These are phyloP conservation scores for Triops longicaudatus DNA, from an alignment of 1,140 invertebrate species.

Conservation along the genomic window DNA sequence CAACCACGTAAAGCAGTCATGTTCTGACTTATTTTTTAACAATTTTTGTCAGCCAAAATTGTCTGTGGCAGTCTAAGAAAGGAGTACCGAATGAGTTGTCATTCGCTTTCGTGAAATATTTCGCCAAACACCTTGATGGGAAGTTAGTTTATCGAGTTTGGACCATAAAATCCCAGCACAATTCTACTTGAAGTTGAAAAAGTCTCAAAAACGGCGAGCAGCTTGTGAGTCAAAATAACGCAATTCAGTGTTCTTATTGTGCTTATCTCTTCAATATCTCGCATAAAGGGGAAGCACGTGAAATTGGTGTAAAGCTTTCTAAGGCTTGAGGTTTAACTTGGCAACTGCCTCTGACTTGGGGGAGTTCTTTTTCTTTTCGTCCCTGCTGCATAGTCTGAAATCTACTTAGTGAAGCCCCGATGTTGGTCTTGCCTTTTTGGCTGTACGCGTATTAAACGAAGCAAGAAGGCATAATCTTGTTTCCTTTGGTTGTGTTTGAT, in stretches of 20 bases:
- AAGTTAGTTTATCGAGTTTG: too few relatives aligned
- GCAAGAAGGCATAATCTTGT: slow-evolving; percentile 1
- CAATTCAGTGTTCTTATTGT: not conserved
- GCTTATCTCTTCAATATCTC: not conserved
- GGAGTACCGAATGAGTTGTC: too few relatives aligned
- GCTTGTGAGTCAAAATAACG: not conserved
- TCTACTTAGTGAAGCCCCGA: slow-evolving; percentile 7
- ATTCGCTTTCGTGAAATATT: too few relatives aligned
- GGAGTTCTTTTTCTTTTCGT: not conserved
- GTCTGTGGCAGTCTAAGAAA: too few relatives aligned
- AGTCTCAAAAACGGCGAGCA: too few relatives aligned
- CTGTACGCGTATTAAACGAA: slow-evolving; percentile 8
- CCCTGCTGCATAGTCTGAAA: not conserved
- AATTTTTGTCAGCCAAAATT: too few relatives aligned
- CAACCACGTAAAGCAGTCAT: too few relatives aligned
- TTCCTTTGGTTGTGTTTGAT: slow-evolving; percentile 15
- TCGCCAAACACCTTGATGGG: too few relatives aligned
- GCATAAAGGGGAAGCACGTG: not conserved
- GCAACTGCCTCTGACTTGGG: not conserved
- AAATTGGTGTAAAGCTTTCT: not conserved
- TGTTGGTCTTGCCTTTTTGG: slow-evolving; percentile 7
- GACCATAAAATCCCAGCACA: too few relatives aligned
- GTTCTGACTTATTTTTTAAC: too few relatives aligned
- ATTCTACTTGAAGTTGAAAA: too few relatives aligned
- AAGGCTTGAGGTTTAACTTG: slow-evolving; percentile 8